phyloP scores from a whole-genome alignment of 2,888 invertebrate genomes.

The Standfussiana lucernea region DNA sequence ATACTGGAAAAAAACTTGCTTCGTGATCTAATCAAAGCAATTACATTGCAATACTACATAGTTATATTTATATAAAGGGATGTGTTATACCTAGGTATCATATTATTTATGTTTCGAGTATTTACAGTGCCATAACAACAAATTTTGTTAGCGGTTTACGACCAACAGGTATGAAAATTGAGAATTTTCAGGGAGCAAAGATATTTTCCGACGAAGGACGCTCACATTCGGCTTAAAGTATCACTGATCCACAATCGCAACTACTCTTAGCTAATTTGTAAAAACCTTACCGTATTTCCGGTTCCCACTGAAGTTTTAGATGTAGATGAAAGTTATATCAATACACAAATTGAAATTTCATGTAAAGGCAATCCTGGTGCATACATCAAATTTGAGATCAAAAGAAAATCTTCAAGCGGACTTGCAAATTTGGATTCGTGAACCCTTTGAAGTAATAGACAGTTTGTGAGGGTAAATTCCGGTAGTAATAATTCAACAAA shows the following conservation, averaged over 20 bases:
- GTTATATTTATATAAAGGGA: neutral
- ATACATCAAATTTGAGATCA: constrained; percentile 61
- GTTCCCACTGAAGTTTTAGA: constrained; percentile 6
- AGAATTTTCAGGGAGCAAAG: constrained; percentile 58
- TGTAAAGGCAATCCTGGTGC: constrained; percentile 22
- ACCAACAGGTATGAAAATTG: constrained; percentile 69
- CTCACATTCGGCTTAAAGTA: constrained; percentile 74
- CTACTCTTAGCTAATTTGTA: constrained; percentile 65
- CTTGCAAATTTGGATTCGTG: constrained; percentile 60
- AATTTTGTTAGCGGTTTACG: constrained; percentile 55
- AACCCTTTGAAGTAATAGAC: constrained; percentile 53
- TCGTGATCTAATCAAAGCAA: neutral
- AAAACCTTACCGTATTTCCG: constrained; percentile 62
- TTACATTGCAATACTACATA: neutral
- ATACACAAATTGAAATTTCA: constrained; percentile 14
- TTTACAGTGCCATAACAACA: constrained; percentile 14
- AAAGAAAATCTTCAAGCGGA: constrained; percentile 60
- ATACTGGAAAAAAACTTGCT: neutral
- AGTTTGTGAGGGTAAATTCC: constrained; percentile 58
- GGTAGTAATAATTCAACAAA: constrained; percentile 68
- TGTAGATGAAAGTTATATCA: constrained; percentile 14
- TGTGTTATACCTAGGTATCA: too few relatives aligned
- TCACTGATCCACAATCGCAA: constrained; percentile 62
- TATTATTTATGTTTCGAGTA: neutral
- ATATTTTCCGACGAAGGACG: constrained; percentile 64